Percentiles rank a stretch among this genome's conserved stretches.
phyloP scores from a whole-genome alignment of 1,140 invertebrate species.

The Drosophila ficusphila region DNA sequence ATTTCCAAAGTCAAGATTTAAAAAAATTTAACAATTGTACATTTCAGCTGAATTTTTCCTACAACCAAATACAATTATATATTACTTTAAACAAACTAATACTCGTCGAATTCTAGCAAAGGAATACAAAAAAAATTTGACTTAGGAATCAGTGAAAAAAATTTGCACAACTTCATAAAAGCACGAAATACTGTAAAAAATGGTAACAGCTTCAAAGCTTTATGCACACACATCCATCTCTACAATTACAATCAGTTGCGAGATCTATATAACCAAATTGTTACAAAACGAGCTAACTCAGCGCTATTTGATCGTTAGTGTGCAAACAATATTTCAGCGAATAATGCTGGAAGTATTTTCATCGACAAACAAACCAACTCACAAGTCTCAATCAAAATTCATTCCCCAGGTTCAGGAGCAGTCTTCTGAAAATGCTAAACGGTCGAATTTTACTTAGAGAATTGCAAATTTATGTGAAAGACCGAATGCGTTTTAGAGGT shows the following conservation, averaged over 20 bases:
- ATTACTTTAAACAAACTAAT: no score
- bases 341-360: constrained; percentile 13
- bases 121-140: no score
- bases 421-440: constrained; percentile 8
- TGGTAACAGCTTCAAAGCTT: constrained; percentile 6
- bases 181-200: not conserved
- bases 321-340: constrained; percentile 1
- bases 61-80: no score
- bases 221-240: not conserved
- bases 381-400: constrained; percentile 63
- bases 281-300: constrained; percentile 32
- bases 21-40: no score
- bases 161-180: not conserved
- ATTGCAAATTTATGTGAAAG: constrained; percentile 35
- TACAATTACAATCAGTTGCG: constrained; percentile 20
- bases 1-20: no score
- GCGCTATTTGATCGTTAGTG: constrained; percentile 32
- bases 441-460: constrained; percentile 8
- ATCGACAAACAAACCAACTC: constrained; percentile 12
- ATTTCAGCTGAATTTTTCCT: no score
- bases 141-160: no score
- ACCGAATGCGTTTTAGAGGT: constrained; percentile 19
- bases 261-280: not conserved
- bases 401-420: constrained; percentile 14
- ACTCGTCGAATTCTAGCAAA: no score